Evolutionary conservation across 2,797 vertebrate species (phyloP).

Genomic region (Spatula versicolor): DNA sequence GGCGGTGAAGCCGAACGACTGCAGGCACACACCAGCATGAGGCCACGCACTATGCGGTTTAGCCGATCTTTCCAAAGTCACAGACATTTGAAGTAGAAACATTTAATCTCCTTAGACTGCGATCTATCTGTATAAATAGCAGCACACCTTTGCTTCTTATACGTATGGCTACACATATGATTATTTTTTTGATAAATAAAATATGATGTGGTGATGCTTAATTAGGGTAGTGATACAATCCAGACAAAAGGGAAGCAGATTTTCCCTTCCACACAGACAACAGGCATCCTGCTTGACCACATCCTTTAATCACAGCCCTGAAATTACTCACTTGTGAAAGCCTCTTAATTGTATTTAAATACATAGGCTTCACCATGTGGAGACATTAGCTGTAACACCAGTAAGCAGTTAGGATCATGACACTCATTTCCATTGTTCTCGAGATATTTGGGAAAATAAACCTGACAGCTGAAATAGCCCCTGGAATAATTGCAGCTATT

Average conservation of each 20-base stretch:
- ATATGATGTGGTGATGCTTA: accelerated
- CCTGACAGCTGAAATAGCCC: neutral
- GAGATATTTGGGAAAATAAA: slow-evolving; percentile 8
- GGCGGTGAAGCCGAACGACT: neutral
- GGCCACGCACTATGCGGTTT: neutral
- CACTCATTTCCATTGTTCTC: neutral
- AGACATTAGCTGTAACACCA: neutral
- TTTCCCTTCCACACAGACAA: neutral
- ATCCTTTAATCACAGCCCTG: slow-evolving; percentile 40
- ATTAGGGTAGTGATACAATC: neutral
- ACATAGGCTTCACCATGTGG: neutral
- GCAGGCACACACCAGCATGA: slow-evolving; percentile 35
- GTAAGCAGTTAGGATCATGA: neutral
- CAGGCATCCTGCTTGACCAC: slow-evolving; percentile 1
- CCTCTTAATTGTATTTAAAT: slow-evolving; percentile 29
- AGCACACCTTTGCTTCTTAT: neutral
- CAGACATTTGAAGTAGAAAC: neutral
- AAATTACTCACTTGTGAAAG: slow-evolving; percentile 49
- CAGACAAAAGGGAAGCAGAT: neutral
- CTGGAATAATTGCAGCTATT: neutral
- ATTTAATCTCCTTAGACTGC: neutral
- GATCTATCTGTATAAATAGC: neutral
- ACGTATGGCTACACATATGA: neutral
- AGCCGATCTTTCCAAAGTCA: neutral
- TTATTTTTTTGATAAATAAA: neutral